Percentiles rank a stretch among this genome's conserved stretches.
phyloP scores from a whole-genome alignment of 2,797 vertebrate genomes.

The Sparidentex hasta region DNA sequence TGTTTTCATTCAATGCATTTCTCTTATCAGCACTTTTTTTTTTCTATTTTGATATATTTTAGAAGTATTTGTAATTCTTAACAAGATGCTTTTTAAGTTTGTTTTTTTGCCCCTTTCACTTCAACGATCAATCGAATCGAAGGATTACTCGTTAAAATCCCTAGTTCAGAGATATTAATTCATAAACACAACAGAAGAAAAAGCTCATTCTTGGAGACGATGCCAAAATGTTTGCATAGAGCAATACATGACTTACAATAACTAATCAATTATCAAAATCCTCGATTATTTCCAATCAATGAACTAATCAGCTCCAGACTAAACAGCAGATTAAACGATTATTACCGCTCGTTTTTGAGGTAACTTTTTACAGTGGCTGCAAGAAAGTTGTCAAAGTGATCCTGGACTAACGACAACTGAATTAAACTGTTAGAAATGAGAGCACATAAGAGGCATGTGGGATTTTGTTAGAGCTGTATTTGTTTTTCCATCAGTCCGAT shows the following conservation, averaged over 20 bases:
- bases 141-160: no score
- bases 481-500: neutral
- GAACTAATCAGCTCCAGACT: neutral
- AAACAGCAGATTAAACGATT: neutral
- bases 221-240: neutral
- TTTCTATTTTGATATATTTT: no score
- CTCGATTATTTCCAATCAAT: neutral
- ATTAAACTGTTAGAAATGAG: neutral
- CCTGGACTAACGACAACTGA: neutral
- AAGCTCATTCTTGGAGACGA: neutral
- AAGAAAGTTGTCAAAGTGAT: constrained; percentile 23
- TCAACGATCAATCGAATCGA: no score
- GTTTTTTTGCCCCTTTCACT: no score
- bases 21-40: no score
- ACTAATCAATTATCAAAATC: neutral
- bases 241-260: neutral
- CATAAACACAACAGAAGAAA: neutral
- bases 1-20: no score
- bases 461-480: neutral
- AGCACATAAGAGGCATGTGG: neutral
- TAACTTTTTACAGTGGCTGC: neutral
- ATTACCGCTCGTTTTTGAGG: no score
- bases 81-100: no score
- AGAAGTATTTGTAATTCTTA: no score
- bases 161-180: neutral